Percentiles rank a stretch among this genome's conserved stretches.
Conservation (phyloP, 2,797 vertebrate species). For the Rhyacichthys aspro region DNA sequence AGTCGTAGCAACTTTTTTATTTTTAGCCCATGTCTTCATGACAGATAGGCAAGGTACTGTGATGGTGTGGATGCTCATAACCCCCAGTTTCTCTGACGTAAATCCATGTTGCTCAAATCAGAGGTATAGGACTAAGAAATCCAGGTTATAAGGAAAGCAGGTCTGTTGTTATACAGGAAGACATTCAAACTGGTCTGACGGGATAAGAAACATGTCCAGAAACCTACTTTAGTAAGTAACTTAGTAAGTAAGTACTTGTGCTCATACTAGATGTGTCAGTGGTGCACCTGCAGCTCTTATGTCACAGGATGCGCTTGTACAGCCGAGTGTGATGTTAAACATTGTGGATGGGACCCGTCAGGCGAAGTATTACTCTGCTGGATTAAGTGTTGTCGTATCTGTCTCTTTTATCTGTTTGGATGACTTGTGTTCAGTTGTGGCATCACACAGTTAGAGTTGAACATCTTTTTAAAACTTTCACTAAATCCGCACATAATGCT, state of each 20-base stretch:
- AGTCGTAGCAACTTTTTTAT: conserved; percentile 60
- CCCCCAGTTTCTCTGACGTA: conserved; percentile 46
- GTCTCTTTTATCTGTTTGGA: conserved; percentile 10
- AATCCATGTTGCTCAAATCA: conserved; percentile 61
- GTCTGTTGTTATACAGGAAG: conserved; percentile 28
- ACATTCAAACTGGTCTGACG: conserved; percentile 15
- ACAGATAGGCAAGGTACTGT: conserved; percentile 62
- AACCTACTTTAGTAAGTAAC: no score
- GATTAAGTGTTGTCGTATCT: conserved; percentile 15
- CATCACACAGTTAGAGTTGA: background rate
- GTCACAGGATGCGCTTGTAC: conserved; percentile 30
- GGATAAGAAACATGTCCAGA: background rate
- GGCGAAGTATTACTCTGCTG: conserved; percentile 11
- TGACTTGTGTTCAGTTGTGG: background rate
- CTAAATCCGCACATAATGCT: background rate
- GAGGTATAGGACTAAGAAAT: conserved; percentile 47
- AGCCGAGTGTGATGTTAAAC: conserved; percentile 5
- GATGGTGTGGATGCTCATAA: conserved; percentile 65
- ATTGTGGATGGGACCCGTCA: conserved; percentile 10
- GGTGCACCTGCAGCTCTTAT: conserved; percentile 33
- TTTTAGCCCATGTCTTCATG: conserved; percentile 79
- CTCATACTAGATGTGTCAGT: conserved; percentile 33
- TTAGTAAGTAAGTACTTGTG: no score
- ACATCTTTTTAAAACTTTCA: background rate
- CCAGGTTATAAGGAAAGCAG: conserved; percentile 12